A percentile compares a stretch with the other conserved stretches of the same genome.
These are phyloP conservation scores for Pygoscelis adeliae DNA, from an alignment of 2,113 vertebrate genomes.

Conservation along the genomic window DNA sequence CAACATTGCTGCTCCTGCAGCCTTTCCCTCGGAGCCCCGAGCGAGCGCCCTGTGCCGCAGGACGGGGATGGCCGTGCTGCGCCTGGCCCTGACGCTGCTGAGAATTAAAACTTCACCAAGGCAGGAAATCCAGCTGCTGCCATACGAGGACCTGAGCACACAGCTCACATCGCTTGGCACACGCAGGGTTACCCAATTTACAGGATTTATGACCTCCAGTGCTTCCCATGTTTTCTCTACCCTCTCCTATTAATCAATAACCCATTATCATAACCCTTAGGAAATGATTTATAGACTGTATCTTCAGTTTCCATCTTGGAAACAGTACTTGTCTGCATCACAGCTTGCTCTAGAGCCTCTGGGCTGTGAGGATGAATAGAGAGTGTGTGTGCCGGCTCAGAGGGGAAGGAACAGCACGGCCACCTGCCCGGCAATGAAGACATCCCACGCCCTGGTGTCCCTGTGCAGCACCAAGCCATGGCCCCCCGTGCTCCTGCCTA, in stretches of 20 bases:
- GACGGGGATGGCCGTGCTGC: background rate
- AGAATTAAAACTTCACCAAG: background rate
- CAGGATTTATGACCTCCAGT: conserved; percentile 7
- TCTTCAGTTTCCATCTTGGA: conserved; percentile 27
- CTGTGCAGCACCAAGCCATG: background rate
- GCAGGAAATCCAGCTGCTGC: background rate
- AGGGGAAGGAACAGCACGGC: background rate
- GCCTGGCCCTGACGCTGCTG: background rate
- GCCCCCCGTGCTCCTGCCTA: background rate
- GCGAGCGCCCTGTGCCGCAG: accelerated
- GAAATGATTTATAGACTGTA: conserved; percentile 25
- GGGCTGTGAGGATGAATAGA: background rate
- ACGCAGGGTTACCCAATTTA: background rate
- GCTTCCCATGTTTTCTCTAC: conserved; percentile 9
- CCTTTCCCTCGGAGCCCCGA: background rate
- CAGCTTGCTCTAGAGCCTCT: background rate
- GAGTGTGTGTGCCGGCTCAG: background rate
- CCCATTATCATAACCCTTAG: conserved; percentile 27
- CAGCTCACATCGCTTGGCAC: background rate
- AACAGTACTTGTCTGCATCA: background rate
- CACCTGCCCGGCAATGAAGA: background rate
- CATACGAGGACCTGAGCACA: background rate
- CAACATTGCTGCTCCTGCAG: accelerated
- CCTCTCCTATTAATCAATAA: conserved; percentile 51
- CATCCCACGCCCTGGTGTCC: background rate